phyloP scores from a whole-genome alignment of 1,140 invertebrate species.

The Ditylenchus dipsaci region DNA sequence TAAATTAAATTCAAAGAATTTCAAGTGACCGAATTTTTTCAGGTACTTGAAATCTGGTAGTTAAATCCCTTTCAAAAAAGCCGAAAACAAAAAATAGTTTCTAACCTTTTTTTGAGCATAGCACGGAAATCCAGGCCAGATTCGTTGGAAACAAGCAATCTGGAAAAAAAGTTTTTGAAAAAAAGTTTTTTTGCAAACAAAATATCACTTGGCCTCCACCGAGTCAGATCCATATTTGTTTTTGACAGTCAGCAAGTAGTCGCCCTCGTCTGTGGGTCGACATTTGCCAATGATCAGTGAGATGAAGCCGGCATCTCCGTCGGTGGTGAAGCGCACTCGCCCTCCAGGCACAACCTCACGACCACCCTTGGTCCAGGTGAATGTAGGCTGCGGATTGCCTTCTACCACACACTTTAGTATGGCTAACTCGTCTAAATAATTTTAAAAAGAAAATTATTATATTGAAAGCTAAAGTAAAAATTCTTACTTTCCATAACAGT shows the following conservation, averaged over 20 bases:
- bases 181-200: neutral
- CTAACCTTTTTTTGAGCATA: constrained; percentile 82
- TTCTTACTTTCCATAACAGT: constrained; percentile 54
- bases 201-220: constrained; percentile 73
- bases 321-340: constrained; percentile 14
- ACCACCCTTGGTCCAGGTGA: constrained; percentile 85
- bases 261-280: constrained; percentile 92
- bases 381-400: constrained; percentile 84
- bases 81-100: neutral
- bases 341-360: constrained; percentile 27
- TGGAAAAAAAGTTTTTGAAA: neutral
- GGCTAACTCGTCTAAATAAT: constrained; percentile 52
- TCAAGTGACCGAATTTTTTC: no score
- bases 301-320: constrained; percentile 76
- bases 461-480: neutral
- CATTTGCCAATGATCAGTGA: constrained; percentile 89
- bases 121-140: constrained; percentile 92
- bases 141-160: constrained; percentile 85
- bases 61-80: neutral
- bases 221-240: constrained; percentile 89
- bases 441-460: no score
- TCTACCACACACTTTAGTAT: constrained; percentile 51
- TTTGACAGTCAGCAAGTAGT: constrained; percentile 84
- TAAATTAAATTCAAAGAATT: no score
- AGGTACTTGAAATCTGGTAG: no score